Percentiles rank a stretch among this genome's conserved stretches.
These are phyloP conservation scores for Tolypeutes matacus DNA, from an alignment of 2,797 vertebrate species.

Conservation along the genomic window DNA sequence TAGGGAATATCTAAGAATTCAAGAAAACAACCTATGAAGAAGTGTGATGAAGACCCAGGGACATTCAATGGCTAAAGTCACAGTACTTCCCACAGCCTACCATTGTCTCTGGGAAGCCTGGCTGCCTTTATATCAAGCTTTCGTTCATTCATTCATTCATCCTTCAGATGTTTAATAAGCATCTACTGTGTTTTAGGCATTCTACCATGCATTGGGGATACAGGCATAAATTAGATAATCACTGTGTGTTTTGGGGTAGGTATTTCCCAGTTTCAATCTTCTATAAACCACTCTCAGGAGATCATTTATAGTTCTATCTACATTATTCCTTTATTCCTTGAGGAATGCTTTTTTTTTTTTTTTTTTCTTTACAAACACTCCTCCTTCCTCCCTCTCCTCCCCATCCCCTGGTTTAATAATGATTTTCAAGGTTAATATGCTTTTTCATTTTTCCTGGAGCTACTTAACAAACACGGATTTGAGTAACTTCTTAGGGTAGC, in stretches of 20 bases:
- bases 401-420: not conserved
- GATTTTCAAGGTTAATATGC: not conserved
- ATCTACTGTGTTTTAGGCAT: not conserved
- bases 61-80: not conserved
- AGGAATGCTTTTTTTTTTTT: not conserved
- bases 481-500: not conserved
- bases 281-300: not conserved
- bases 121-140: not conserved
- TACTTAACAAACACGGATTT: not conserved
- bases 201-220: not conserved
- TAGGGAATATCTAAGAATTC: not conserved
- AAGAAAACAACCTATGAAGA: not conserved
- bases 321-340: constrained; percentile 2
- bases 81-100: not conserved
- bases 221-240: not conserved
- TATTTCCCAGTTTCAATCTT: not conserved
- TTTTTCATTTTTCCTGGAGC: not conserved
- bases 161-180: not conserved
- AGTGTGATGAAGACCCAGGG: not conserved
- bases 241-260: not conserved
- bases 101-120: not conserved
- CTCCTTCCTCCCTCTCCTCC: not conserved
- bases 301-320: not conserved
- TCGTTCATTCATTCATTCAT: not conserved
- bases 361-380: not conserved